phyloP scores from a whole-genome alignment of 2,888 invertebrate species.

The Pediacus dermestoides region DNA sequence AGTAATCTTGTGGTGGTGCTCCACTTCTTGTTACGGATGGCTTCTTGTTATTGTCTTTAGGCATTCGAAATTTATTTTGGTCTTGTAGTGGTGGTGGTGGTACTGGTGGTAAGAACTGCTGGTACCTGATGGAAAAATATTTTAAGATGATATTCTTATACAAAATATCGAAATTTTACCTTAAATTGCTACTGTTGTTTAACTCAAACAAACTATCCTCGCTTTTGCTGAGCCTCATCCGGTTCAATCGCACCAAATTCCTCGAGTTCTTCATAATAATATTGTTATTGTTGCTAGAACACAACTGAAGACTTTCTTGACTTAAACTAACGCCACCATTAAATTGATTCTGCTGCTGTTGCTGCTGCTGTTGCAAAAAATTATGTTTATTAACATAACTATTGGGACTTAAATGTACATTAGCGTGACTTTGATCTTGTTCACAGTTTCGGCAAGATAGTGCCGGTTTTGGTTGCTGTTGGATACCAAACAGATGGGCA shows the following conservation, averaged over 20 bases:
- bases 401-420: conserved; percentile 39
- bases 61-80: too few species aligned
- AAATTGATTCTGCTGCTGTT: conserved; percentile 14
- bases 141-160: too few species aligned
- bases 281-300: conserved; percentile 23
- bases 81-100: conserved; percentile 36
- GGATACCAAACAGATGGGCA: conserved; percentile 34
- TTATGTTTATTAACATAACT: conserved; percentile 38
- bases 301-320: conserved; percentile 32
- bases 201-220: conserved; percentile 43
- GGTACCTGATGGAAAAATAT: too few species aligned
- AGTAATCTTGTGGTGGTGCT: too few species aligned
- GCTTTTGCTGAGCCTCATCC: conserved; percentile 43
- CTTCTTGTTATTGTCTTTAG: too few species aligned
- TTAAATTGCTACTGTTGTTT: too few species aligned
- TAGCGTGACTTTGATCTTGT: conserved; percentile 38
- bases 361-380: conserved; percentile 27
- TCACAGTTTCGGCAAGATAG: conserved; percentile 35
- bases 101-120: conserved; percentile 47
- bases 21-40: too few species aligned
- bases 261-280: conserved; percentile 33
- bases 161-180: too few species aligned
- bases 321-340: conserved; percentile 29
- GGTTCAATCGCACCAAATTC: conserved; percentile 35
- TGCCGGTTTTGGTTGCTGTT: conserved; percentile 22